phyloP scores from a whole-genome alignment of 2,113 vertebrate species.

The Sardina pilchardus region DNA sequence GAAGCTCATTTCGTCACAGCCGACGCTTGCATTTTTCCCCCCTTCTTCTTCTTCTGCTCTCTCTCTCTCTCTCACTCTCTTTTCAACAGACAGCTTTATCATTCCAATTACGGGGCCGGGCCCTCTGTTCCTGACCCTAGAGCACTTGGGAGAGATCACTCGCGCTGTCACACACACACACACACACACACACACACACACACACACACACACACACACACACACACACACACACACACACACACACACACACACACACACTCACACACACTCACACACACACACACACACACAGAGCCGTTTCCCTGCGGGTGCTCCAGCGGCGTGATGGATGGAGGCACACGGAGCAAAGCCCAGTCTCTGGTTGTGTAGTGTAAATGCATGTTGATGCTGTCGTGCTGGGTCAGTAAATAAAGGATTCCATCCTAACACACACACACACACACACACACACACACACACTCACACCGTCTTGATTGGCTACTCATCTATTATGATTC shows the following conservation, averaged over 20 bases:
- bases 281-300: conserved; percentile 59
- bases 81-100: conserved; percentile 66
- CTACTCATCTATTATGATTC: conserved; percentile 36
- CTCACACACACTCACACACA: conserved; percentile 55
- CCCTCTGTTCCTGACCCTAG: conserved; percentile 65
- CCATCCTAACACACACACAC: conserved; percentile 27
- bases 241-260: conserved; percentile 62
- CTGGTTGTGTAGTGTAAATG: conserved; percentile 66
- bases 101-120: conserved; percentile 63
- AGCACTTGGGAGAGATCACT: conserved; percentile 70
- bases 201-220: conserved; percentile 55
- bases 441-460: conserved; percentile 1
- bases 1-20: background rate
- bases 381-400: conserved; percentile 58
- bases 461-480: conserved; percentile 32
- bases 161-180: conserved; percentile 65
- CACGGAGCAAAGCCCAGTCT: conserved; percentile 31
- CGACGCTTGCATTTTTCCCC: background rate
- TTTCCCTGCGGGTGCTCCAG: conserved; percentile 26
- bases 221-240: conserved; percentile 64
- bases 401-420: conserved; percentile 65
- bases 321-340: conserved; percentile 60
- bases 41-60: background rate
- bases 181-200: conserved; percentile 61
- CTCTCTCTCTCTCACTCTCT: background rate